Base-by-base conservation (phyloP, 2,888 invertebrate species). In the Limnephilus marmoratus region DNA sequence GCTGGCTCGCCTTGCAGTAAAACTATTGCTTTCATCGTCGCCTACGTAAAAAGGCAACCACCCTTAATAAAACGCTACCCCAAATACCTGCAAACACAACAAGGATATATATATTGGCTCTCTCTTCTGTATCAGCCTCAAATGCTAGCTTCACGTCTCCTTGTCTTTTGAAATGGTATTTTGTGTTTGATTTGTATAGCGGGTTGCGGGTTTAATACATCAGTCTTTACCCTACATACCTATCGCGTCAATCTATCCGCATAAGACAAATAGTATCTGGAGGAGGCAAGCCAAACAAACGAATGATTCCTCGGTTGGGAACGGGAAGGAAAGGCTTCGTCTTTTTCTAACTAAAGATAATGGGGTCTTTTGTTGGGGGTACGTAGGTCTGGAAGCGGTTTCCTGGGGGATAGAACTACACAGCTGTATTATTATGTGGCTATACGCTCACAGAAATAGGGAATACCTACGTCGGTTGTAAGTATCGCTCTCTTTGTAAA, bases 211-310 rank as follows among this genome's bases (percentile, higher is more conserved):
- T 86, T 91, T 82, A 92, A 92, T 90, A 93, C 91, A 93, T 93
- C 93, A 91, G 90, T 93, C 92, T 81, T 91, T 93, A 92, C 92
- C 90, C 93, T 93, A 91, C 90, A 92, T 85, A 92, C 91, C 91
- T 92, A 93, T 93, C 93, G 85, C 93, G 92, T 93, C 92, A 92
- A 93, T 93, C 93, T 93, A 93, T 93, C 93, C 92, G 92, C 93
- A 93, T 92, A 93, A 93, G 93, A 93, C 93, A 93, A 93, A 93
- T 93, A 93, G 92, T 93, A 93, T 93, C 93, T 93, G 93, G 92
- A 93, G 91, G 90, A 93, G 91, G 92, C 92, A 91, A 92, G 93
- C 93, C 93, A 92, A 92, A 93, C 93, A 93, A 93, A 92, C 93
- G 93, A 93, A 93, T 91, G 93, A 92, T 93, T 93, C 92, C 86